phyloP scores from a whole-genome alignment of 1,140 invertebrate genomes.

The Zelostemma sp. region DNA sequence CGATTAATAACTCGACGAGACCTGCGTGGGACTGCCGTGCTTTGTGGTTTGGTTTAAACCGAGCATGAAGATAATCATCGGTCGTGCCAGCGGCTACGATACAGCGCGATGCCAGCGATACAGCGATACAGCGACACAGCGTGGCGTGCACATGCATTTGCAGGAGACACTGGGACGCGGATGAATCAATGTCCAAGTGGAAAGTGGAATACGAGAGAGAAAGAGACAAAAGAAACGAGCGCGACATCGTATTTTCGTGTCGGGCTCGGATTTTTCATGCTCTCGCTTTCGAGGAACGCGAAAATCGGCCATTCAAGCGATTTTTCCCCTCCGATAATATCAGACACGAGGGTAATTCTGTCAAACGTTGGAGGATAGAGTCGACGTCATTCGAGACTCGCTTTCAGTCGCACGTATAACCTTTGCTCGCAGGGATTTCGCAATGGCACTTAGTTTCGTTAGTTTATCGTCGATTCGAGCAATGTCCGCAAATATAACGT shows the following conservation, averaged over 20 bases:
- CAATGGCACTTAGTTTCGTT: conserved; percentile 55
- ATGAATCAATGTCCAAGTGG: conserved; percentile 60
- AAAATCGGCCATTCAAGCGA: too few species aligned
- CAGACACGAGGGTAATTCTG: conserved; percentile 27
- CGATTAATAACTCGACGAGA: conserved; percentile 66
- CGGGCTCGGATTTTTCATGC: too few species aligned
- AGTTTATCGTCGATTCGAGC: conserved; percentile 49
- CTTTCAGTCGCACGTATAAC: conserved; percentile 44
- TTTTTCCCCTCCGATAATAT: too few species aligned
- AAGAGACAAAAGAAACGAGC: conserved; percentile 36
- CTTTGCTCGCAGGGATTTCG: conserved; percentile 45
- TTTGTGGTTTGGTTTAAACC: conserved; percentile 61
- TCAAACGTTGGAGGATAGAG: conserved; percentile 18
- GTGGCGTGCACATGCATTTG: conserved; percentile 43
- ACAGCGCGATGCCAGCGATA: conserved; percentile 32
- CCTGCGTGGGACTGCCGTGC: conserved; percentile 54
- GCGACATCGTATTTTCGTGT: conserved; percentile 40
- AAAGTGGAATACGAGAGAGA: conserved; percentile 30
- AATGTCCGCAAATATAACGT: conserved; percentile 48
- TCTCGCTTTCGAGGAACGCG: background rate
- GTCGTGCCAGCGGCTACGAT: conserved; percentile 57
- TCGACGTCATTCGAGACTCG: conserved; percentile 9
- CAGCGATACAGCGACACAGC: too few species aligned
- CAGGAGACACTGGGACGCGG: conserved; percentile 52
- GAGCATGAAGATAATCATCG: conserved; percentile 64